These are phyloP conservation scores for Oreochromis aureus DNA, from an alignment of 2,113 vertebrate genomes.

Conservation along the genomic window DNA sequence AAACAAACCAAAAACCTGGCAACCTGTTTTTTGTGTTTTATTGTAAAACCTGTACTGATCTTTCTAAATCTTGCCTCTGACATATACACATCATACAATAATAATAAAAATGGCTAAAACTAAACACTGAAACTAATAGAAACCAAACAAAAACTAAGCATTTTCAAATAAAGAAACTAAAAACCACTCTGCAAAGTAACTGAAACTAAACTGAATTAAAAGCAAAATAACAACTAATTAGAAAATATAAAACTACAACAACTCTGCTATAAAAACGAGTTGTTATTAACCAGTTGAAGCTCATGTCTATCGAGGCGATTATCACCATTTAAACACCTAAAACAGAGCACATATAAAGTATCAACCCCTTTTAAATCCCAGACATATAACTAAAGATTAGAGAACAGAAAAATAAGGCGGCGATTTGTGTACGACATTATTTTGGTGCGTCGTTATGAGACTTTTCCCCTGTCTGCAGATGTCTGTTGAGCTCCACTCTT, in stretches of 20 bases:
- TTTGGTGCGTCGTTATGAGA: not conserved
- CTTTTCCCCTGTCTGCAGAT: not conserved
- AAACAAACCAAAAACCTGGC: not conserved
- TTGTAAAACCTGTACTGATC: not conserved
- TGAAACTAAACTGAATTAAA: not conserved
- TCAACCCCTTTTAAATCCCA: not conserved
- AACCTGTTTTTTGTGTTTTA: not conserved
- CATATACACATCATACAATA: not conserved
- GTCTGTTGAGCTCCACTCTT: not conserved
- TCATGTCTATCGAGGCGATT: not conserved
- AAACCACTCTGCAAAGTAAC: not conserved
- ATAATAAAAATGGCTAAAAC: not conserved
- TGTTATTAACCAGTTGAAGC: not conserved
- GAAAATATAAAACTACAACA: not conserved
- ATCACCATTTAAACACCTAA: not conserved
- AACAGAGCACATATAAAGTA: not conserved
- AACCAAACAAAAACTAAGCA: not conserved
- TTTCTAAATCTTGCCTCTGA: not conserved
- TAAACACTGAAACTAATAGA: not conserved
- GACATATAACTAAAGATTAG: not conserved
- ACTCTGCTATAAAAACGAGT: accelerated
- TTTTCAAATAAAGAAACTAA: not conserved
- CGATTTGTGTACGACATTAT: not conserved
- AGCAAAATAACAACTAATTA: not conserved
- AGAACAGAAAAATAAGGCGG: not conserved